Base-by-base conservation (phyloP, 2,888 invertebrate genomes). In the Acholoe squamosa region DNA sequence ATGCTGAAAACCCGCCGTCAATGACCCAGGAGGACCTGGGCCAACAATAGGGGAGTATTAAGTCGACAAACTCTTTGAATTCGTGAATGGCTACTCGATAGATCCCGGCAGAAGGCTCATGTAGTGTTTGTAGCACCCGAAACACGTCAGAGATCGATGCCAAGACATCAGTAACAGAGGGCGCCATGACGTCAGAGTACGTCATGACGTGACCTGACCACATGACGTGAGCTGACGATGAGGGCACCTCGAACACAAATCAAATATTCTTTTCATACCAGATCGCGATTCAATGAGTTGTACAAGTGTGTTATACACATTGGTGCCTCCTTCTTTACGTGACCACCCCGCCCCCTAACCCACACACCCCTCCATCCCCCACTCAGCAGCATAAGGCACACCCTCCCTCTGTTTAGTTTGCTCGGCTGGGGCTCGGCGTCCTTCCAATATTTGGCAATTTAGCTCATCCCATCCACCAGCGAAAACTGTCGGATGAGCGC, bases 381-480 rank as follows among this genome's bases (percentile, higher is more conserved):
- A 61, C 61, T 25, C 61, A n/a, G 61, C 25, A 28, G 25, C 25
- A 14, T 76, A 14, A 76, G 31, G 76, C 76, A 31, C 25, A 76
- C 31, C 28, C 76, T 7, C 76, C 76, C n/a, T 5, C 22, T 61
- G 61, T 61, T n/a, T n/a, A n/a, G n/a, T n/a, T 61, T 61, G 61
- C 61, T n/a, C 61, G 61, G n/a, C 61, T 61, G 61, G 61, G 61
- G 71, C 71, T 14, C 71, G 31, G 71, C 71, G 71, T 28, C 71
- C 71, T 71, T 28, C 43, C 80, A 80, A 80, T 80, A 80, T 80
- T 80, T 80, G 43, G 34, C 80, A 80, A 43, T 80, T 80, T 80
- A 34, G 80, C 80, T 80, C 80, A 80, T 80, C 80, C 33, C 71
- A 28, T 25, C 34, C 76, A 31, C 76, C 76, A 25, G 76, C 25